Evolutionary conservation across 1,140 invertebrate species (phyloP).

Genomic region (Acromyrmex heyeri): DNA sequence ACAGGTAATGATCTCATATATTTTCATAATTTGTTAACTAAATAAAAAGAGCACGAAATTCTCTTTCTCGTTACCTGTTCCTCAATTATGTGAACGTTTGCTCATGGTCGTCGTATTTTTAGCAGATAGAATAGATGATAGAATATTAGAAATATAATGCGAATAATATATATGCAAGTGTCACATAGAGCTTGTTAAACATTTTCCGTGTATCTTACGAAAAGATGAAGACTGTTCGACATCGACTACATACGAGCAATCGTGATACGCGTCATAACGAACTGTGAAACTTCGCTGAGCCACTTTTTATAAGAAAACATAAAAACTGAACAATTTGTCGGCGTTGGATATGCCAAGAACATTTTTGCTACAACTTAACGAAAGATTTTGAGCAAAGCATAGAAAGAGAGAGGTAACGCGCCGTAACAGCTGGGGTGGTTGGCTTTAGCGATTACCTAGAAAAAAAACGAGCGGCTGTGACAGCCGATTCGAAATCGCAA

Average conservation of each 20-base stretch:
- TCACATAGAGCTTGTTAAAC: background rate
- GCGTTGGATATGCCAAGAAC: background rate
- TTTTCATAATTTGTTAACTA: background rate
- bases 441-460: conserved; percentile 64
- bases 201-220: conserved; percentile 1
- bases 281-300: conserved; percentile 17
- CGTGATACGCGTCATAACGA: conserved; percentile 1
- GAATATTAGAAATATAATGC: conserved; percentile 20
- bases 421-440: conserved; percentile 36
- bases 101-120: background rate
- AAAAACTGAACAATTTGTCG: conserved; percentile 26
- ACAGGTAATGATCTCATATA: conserved; percentile 65
- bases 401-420: conserved; percentile 30
- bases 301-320: conserved; percentile 15
- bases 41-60: background rate
- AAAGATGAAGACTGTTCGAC: conserved; percentile 14
- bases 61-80: background rate
- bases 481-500: conserved; percentile 55
- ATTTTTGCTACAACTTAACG: conserved; percentile 7
- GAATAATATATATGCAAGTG: background rate
- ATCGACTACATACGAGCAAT: conserved; percentile 13
- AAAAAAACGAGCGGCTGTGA: conserved; percentile 50
- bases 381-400: conserved; percentile 32
- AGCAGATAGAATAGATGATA: background rate
- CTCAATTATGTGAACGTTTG: background rate